Evolutionary conservation across 2,797 vertebrate genomes (phyloP).

Genomic region (Linurgus olivaceus): DNA sequence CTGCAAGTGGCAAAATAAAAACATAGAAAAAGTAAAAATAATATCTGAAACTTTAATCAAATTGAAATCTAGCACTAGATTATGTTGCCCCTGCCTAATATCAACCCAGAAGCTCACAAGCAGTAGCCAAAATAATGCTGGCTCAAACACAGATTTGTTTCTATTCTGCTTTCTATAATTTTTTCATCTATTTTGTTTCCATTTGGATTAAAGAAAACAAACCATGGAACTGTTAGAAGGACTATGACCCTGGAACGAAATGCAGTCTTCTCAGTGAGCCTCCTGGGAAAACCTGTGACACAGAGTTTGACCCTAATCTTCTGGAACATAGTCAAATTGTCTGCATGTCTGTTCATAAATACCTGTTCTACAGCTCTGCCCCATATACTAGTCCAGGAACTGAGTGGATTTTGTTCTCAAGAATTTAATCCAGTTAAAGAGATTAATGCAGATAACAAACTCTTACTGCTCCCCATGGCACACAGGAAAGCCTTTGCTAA

Average conservation of each 20-base stretch:
- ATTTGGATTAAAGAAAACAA: neutral
- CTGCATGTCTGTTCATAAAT: neutral
- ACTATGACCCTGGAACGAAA: neutral
- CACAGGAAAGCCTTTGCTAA: neutral
- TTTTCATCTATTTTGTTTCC: neutral
- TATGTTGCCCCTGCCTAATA: neutral
- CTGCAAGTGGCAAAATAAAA: neutral
- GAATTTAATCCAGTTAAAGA: slow-evolving; percentile 12
- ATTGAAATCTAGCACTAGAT: neutral
- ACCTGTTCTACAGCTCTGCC: neutral
- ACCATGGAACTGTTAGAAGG: neutral
- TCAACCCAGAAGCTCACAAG: neutral
- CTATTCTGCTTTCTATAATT: neutral
- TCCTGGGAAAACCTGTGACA: neutral
- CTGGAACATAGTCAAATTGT: neutral
- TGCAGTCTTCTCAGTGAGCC: neutral
- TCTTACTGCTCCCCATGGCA: neutral
- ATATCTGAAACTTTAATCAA: neutral
- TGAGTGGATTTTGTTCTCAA: slow-evolving; percentile 12
- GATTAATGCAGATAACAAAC: neutral
- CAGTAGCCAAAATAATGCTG: neutral
- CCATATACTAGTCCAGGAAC: neutral
- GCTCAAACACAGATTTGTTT: neutral
- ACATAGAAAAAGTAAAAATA: neutral
- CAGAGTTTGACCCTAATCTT: neutral